Percentiles rank a stretch among this genome's conserved stretches.
Conservation (phyloP, 2,113 vertebrate genomes). For the Melanostigma gelatinosum region DNA sequence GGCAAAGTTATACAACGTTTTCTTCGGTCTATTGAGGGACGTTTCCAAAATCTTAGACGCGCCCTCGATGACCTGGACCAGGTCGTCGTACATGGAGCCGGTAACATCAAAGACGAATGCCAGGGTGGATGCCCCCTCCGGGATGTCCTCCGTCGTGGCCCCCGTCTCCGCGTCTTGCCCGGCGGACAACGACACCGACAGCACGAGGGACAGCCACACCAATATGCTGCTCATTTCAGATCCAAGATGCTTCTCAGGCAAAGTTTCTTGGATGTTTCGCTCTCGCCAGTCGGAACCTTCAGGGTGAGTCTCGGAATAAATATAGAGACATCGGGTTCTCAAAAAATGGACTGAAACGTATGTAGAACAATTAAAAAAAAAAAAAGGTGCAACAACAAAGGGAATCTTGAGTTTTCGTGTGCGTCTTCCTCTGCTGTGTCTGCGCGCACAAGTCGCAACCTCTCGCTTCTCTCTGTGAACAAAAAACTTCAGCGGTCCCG, state of each 20-base stretch:
- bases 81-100: conserved; percentile 98
- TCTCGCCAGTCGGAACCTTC: conserved; percentile 42
- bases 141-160: conserved; percentile 80
- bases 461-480: conserved; percentile 31
- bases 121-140: conserved; percentile 95
- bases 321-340: conserved; percentile 65
- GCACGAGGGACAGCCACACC: conserved; percentile 56
- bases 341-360: conserved; percentile 20
- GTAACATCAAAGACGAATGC: conserved; percentile 99
- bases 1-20: conserved; percentile 94
- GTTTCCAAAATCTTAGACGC: conserved; percentile 98
- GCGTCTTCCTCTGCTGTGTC: conserved; percentile 5
- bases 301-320: conserved; percentile 41
- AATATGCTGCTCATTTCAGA: conserved; percentile 71
- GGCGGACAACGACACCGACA: conserved; percentile 73
- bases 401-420: neutral
- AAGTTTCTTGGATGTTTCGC: conserved; percentile 9
- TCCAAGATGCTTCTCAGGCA: conserved; percentile 37
- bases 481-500: neutral
- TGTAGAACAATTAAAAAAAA: neutral
- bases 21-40: conserved; percentile 93
- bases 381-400: neutral
- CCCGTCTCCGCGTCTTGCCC: conserved; percentile 74
- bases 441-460: conserved; percentile 16
- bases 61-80: conserved; percentile 98